Conservation (phyloP, 1,140 invertebrate genomes). For the Lutraria rhynchaena region DNA sequence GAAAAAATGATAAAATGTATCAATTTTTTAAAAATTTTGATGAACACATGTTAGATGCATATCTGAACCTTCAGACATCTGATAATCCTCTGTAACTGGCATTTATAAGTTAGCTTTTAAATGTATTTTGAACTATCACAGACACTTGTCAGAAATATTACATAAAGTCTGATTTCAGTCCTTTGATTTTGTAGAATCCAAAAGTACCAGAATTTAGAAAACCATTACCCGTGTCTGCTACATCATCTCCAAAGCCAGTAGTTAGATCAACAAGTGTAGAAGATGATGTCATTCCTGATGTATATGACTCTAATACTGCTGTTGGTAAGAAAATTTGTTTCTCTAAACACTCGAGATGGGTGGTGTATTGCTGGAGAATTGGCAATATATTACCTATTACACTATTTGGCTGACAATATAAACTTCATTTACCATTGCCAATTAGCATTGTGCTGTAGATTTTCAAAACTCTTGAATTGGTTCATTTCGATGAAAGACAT, state of each 20-base stretch:
- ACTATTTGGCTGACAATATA: too few species aligned
- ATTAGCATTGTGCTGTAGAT: too few species aligned
- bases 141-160: background rate
- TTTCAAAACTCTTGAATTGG: too few species aligned
- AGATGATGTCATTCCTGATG: conserved; percentile 7
- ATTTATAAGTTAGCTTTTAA: background rate
- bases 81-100: background rate
- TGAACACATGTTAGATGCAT: too few species aligned
- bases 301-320: conserved; percentile 29
- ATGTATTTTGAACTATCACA: background rate
- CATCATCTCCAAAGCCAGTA: background rate
- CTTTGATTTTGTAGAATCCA: background rate
- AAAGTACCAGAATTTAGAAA: background rate
- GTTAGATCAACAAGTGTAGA: background rate
- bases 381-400: too few species aligned
- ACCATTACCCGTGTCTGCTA: background rate
- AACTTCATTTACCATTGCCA: too few species aligned
- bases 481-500: too few species aligned
- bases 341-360: too few species aligned
- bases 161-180: background rate
- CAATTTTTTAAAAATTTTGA: too few species aligned
- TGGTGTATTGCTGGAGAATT: too few species aligned
- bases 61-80: background rate
- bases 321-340: conserved; percentile 20
- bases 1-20: too few species aligned